Conservation (phyloP, 2,113 vertebrate genomes). For the Drymodes brunneopygia region DNA sequence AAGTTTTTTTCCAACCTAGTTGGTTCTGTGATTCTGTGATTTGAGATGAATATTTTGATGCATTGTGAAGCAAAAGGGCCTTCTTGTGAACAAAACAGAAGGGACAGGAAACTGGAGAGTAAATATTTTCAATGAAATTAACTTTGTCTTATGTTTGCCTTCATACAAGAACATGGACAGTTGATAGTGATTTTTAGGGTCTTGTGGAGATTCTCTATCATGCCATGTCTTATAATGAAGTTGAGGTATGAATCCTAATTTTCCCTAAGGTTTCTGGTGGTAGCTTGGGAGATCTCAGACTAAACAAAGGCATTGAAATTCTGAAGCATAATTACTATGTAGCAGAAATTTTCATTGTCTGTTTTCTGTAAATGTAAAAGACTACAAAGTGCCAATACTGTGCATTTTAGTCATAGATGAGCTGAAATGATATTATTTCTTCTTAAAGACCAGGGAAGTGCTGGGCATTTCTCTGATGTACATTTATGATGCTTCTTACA, state of each 20-base stretch:
- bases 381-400: not conserved
- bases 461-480: not conserved
- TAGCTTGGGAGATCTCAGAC: not conserved
- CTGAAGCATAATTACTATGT: not conserved
- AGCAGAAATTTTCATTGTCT: not conserved
- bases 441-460: not conserved
- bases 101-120: not conserved
- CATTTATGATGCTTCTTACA: not conserved
- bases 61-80: not conserved
- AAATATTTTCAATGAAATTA: not conserved
- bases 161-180: not conserved
- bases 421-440: not conserved
- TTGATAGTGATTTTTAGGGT: not conserved
- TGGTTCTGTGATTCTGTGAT: not conserved
- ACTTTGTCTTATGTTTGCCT: not conserved
- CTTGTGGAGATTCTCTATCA: not conserved
- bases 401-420: not conserved
- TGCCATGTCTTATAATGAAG: not conserved
- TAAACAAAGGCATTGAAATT: not conserved
- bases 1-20: not conserved
- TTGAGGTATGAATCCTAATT: not conserved
- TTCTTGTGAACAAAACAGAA: not conserved
- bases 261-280: not conserved
- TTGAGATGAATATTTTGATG: not conserved
- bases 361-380: not conserved